Conservation (phyloP, 2,113 vertebrate species). For the Clarias magur region DNA sequence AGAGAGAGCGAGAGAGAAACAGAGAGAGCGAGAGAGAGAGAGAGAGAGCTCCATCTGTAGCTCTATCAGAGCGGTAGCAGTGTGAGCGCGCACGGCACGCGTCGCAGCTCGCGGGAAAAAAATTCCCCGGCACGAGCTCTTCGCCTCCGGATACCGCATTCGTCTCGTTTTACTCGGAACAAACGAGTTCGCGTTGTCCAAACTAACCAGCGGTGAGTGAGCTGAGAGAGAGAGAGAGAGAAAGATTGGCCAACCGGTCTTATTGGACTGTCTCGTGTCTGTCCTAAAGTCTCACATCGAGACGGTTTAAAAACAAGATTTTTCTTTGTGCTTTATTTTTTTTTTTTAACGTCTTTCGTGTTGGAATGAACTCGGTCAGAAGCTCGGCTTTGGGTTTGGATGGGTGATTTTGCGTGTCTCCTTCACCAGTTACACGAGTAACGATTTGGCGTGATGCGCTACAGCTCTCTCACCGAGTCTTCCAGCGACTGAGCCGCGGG, state of each 20-base stretch:
- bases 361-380: slow-evolving; percentile 38
- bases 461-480: slow-evolving; percentile 8
- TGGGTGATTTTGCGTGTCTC: slow-evolving; percentile 39
- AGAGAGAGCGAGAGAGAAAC: not conserved
- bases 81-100: slow-evolving; percentile 44
- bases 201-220: not conserved
- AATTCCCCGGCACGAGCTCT: slow-evolving; percentile 37
- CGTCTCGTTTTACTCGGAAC: slow-evolving; percentile 3
- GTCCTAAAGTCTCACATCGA: slow-evolving; percentile 33
- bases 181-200: not conserved
- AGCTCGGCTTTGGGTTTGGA: slow-evolving; percentile 21
- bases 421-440: slow-evolving; percentile 2
- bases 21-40: not conserved
- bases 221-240: not conserved
- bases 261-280: not conserved
- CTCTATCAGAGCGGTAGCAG: slow-evolving; percentile 36
- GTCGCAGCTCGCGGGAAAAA: slow-evolving; percentile 26
- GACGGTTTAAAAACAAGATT: slow-evolving; percentile 8
- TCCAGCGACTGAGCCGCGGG: slow-evolving; percentile 36
- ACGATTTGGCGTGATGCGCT: slow-evolving; percentile 40
- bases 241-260: not conserved
- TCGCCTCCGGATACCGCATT: slow-evolving; percentile 48
- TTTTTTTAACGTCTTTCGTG: not conserved
- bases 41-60: slow-evolving; percentile 18
- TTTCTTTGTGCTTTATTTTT: not conserved